Conservation (phyloP, 2,113 vertebrate species). For the Stigmatopora nigra region DNA sequence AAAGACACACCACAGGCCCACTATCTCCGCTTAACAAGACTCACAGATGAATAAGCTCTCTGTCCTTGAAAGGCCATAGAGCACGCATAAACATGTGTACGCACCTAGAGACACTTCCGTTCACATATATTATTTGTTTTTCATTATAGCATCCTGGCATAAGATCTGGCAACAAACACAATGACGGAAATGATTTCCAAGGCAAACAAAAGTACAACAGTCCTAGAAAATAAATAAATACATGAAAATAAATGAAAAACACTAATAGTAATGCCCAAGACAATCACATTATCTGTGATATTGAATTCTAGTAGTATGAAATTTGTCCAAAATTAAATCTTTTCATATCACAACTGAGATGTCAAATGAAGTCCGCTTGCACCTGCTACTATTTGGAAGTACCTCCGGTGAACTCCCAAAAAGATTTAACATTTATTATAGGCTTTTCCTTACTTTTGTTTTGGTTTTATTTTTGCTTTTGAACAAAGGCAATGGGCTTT, state of each 20-base stretch:
- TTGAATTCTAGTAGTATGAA: background rate
- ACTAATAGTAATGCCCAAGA: background rate
- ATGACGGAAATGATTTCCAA: background rate
- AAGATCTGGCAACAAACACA: background rate
- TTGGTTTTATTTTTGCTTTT: background rate
- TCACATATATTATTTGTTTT: conserved; percentile 4
- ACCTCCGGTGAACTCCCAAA: background rate
- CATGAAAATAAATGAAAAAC: background rate
- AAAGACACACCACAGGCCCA: conserved; percentile 60
- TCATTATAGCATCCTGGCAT: background rate
- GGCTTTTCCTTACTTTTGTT: background rate
- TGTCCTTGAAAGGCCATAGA: conserved; percentile 31
- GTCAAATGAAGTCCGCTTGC: background rate
- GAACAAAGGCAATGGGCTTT: background rate
- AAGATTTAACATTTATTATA: background rate
- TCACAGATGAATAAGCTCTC: conserved; percentile 45
- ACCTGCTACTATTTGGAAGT: background rate
- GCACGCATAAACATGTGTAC: conserved; percentile 1
- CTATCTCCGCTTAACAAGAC: conserved; percentile 46
- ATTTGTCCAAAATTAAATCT: background rate
- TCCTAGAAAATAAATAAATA: background rate
- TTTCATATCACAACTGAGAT: background rate
- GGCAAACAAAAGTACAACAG: background rate
- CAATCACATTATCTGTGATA: background rate
- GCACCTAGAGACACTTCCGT: conserved; percentile 15